Evolutionary conservation across 2,113 vertebrate genomes (phyloP).

Genomic region (Cynoglossus semilaevis): DNA sequence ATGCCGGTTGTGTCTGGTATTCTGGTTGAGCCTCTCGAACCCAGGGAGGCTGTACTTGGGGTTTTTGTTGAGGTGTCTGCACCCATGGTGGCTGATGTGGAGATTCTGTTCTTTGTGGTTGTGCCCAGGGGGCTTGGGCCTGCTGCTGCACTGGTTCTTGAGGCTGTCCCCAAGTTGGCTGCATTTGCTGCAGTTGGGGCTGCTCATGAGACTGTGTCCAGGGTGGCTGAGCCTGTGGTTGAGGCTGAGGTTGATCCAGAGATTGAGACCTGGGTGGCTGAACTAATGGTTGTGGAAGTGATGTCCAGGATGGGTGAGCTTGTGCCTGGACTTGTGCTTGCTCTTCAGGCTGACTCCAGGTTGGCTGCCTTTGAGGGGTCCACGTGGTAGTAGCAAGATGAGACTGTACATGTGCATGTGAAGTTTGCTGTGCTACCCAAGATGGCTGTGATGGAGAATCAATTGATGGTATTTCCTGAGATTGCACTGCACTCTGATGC

Average conservation of each 20-base stretch:
- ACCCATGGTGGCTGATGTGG: conserved; percentile 62
- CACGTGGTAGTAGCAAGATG: conserved; percentile 53
- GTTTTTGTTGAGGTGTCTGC: conserved; percentile 55
- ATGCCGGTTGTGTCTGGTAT: conserved; percentile 57
- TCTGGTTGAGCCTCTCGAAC: conserved; percentile 57
- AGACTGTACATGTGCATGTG: conserved; percentile 54
- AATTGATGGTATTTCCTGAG: conserved; percentile 47
- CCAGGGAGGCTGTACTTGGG: conserved; percentile 60
- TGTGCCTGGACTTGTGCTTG: conserved; percentile 38
- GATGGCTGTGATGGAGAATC: conserved; percentile 53
- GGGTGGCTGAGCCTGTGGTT: conserved; percentile 40
- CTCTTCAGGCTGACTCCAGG: conserved; percentile 56
- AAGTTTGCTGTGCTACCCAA: conserved; percentile 52
- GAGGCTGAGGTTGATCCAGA: conserved; percentile 55
- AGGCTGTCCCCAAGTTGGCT: conserved; percentile 57
- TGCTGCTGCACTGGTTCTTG: conserved; percentile 62
- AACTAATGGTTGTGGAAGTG: conserved; percentile 31
- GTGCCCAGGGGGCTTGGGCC: conserved; percentile 57
- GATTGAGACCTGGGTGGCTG: conserved; percentile 27
- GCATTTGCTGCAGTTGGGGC: conserved; percentile 49
- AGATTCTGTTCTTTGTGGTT: conserved; percentile 51
- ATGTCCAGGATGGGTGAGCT: conserved; percentile 48
- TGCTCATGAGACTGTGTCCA: conserved; percentile 56
- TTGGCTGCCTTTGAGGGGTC: conserved; percentile 47
- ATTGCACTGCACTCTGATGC: conserved; percentile 54